Evolutionary conservation across 2,113 vertebrate species (phyloP), one percentile per base, ranked within the genome.

Genomic region (Carettochelys insculpta): DNA sequence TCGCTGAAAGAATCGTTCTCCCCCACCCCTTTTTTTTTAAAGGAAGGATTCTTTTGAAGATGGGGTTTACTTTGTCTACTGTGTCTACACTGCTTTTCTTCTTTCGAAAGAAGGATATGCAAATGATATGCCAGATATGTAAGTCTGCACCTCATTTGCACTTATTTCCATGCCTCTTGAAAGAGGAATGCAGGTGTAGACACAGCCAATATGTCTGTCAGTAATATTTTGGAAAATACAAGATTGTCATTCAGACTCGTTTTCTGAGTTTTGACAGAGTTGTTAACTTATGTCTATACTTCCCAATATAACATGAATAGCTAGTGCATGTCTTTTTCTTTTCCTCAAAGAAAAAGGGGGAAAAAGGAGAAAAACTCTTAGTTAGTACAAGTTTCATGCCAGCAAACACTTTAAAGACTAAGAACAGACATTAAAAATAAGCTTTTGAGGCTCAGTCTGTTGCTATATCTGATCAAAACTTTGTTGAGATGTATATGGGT

Each of bases 131-230:
- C n/a, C n/a, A n/a, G n/a, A n/a, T n/a, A n/a, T n/a, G n/a, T n/a
- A n/a, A n/a, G n/a, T n/a, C n/a, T n/a, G n/a, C n/a, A n/a, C n/a
- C n/a, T n/a, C n/a, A n/a, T n/a, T n/a, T n/a, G n/a, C n/a, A n/a
- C n/a, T n/a, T n/a, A n/a, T n/a, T n/a, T n/a, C n/a, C n/a, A n/a
- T n/a, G n/a, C n/a, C n/a, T n/a, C n/a, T n/a, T n/a, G n/a, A n/a
- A n/a, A n/a, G n/a, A n/a, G n/a, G n/a, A n/a, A n/a, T n/a, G n/a
- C n/a, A n/a, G n/a, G n/a, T n/a, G n/a, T n/a, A n/a, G n/a, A n/a
- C n/a, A n/a, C n/a, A n/a, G n/a, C n/a, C n/a, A n/a, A n/a, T 92
- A 51, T 87, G 87, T 24, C 93, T 96, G 95, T 95, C 93, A 89
- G 78, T 58, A 81, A 78, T 6, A 1, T 96, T 95, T 94, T 80